A percentile compares a stretch with the other conserved stretches of the same genome.
Evolutionary conservation across 2,113 vertebrate species (phyloP).

Genomic region (Nettapus auritus): DNA sequence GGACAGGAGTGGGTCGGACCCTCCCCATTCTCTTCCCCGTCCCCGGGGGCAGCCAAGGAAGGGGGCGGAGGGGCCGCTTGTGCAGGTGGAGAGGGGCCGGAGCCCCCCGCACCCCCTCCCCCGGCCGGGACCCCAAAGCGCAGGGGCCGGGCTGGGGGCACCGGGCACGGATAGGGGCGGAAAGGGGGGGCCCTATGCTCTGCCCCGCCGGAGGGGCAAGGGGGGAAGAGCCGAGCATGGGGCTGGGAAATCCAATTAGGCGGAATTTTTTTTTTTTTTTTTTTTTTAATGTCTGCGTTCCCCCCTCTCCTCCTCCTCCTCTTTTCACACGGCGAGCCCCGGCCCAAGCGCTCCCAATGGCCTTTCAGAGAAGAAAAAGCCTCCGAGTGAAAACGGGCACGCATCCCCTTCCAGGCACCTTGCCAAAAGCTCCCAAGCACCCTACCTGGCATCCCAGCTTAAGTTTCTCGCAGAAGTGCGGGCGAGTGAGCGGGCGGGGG

Average conservation of each 20-base stretch:
- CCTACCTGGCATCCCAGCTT: slow-evolving; percentile 85
- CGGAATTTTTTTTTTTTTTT: not conserved
- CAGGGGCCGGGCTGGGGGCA: not conserved
- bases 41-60: too few relatives aligned
- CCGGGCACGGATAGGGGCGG: not conserved
- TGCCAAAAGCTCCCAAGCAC: slow-evolving; percentile 85
- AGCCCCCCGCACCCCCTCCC: not conserved
- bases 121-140: not conserved
- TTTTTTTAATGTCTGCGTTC: not conserved
- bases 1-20: too few relatives aligned
- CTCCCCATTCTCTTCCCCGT: too few relatives aligned
- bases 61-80: too few relatives aligned
- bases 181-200: too few relatives aligned
- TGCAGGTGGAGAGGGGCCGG: not conserved
- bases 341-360: slow-evolving; percentile 28
- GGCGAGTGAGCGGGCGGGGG: too few relatives aligned
- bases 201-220: not conserved
- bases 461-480: slow-evolving; percentile 59
- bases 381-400: slow-evolving; percentile 76
- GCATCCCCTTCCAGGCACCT: slow-evolving; percentile 82
- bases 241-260: not conserved
- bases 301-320: not conserved
- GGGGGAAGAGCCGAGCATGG: not conserved
- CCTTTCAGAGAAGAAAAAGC: slow-evolving; percentile 66
- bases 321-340: slow-evolving; percentile 1